A percentile compares a stretch with the other conserved stretches of the same genome.
Conservation (phyloP, 2,113 vertebrate species). For the Procavia capensis region DNA sequence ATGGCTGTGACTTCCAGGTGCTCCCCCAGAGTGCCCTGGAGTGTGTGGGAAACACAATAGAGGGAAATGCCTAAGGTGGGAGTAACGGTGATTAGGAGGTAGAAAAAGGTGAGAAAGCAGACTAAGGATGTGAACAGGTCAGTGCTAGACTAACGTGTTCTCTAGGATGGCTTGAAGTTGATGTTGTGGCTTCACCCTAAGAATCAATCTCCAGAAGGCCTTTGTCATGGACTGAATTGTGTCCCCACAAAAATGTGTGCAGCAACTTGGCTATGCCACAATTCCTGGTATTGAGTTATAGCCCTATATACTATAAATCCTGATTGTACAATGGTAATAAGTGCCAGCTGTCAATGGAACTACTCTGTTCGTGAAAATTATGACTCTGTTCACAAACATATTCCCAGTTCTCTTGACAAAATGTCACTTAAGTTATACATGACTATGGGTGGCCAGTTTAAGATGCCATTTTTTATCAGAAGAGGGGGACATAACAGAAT, state of each 20-base stretch:
- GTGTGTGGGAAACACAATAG: neutral
- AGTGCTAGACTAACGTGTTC: neutral
- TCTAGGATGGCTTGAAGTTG: neutral
- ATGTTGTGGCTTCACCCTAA: neutral
- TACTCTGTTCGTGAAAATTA: neutral
- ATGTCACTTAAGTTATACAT: neutral
- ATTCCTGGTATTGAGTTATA: too few relatives aligned
- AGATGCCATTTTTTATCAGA: conserved; percentile 28
- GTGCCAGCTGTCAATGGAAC: neutral
- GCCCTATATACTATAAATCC: too few relatives aligned
- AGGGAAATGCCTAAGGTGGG: neutral
- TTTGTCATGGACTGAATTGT: too few relatives aligned
- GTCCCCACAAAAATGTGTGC: too few relatives aligned
- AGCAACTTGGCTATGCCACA: too few relatives aligned
- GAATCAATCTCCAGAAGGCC: neutral
- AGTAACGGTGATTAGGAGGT: neutral
- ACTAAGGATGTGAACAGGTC: rapidly evolving
- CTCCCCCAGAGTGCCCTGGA: neutral
- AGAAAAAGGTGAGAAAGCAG: neutral
- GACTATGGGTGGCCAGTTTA: conserved; percentile 33
- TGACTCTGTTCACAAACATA: neutral
- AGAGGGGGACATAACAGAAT: neutral
- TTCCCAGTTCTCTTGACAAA: neutral
- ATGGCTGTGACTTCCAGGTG: neutral
- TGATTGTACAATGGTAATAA: too few relatives aligned